Base-by-base conservation (phyloP, 2,888 invertebrate species). In the Rhorus exstirpatorius region DNA sequence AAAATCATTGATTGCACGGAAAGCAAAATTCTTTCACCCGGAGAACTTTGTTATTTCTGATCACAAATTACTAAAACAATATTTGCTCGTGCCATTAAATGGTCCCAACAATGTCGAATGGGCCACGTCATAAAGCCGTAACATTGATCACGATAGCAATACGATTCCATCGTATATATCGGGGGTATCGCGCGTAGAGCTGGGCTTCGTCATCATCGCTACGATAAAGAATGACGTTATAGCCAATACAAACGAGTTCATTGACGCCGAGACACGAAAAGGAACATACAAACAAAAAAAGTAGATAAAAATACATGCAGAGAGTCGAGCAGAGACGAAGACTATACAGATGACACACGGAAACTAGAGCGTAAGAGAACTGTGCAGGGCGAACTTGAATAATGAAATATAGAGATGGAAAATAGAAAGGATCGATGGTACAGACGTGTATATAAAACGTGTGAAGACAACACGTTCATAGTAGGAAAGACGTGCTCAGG, bases 191-290 rank as follows among this genome's bases (percentile, higher is more conserved):
- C 17, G 24, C 35, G 26, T 7, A 46, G 14, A 49, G 35, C 26
- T 17, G 19, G 44, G 31, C 26, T 67, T 67, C 67, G 67, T 67
- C 67, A 67, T 12, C 24, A 17, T 21, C n/a, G 35, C 3, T 35
- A 21, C 41, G 68, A 75, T 68, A 70, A 74, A 74, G 12, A 35
- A 10, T 41, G 35, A 14, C 35, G 68, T 31, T 51, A 31, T 6
- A 21, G n/a, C 17, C 53, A 70, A 51, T 53, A 63, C 61, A 14
- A 55, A 38, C 38, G 75, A 70, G 68, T 80, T 80, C 79, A 75
- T 80, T 70, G 75, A 75, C 74, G 61, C 24, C 10, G n/a, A 19
- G 44, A 26, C 49, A 17, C 24, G 4, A 7, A 41, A 51, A 44
- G 60, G 44, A 12, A 21, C 8, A 8, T n/a, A n/a, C n/a, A 31